phyloP scores from a whole-genome alignment of 2,797 vertebrate genomes.

The Ficedula albicollis region DNA sequence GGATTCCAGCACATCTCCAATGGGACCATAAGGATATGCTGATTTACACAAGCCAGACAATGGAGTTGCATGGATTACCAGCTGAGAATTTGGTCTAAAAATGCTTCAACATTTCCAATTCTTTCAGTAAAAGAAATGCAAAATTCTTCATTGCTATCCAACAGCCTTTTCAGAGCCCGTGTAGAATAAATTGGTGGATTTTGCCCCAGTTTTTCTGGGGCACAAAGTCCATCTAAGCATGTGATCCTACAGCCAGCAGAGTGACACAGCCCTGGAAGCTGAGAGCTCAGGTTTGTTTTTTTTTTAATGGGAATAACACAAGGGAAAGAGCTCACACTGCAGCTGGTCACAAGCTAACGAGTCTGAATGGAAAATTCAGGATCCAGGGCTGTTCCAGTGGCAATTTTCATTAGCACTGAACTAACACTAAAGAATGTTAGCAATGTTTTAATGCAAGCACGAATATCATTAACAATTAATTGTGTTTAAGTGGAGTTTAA shows the following conservation, averaged over 20 bases:
- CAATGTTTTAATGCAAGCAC: not conserved
- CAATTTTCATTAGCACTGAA: not conserved
- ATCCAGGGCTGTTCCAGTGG: not conserved
- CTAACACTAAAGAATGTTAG: not conserved
- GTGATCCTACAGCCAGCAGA: not conserved
- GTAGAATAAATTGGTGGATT: not conserved
- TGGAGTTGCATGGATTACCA: not conserved
- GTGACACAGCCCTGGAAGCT: not conserved
- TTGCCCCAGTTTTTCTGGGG: not conserved
- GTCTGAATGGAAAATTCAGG: not conserved
- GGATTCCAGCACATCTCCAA: not conserved
- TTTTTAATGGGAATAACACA: not conserved
- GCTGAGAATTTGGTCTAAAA: not conserved
- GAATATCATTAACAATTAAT: conserved; percentile 42
- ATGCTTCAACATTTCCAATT: not conserved
- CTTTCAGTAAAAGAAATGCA: not conserved
- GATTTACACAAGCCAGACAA: not conserved
- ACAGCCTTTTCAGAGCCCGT: not conserved
- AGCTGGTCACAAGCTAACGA: not conserved
- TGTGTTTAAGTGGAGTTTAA: conserved; percentile 3
- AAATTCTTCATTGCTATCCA: not conserved
- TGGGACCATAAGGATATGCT: not conserved
- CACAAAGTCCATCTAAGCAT: not conserved
- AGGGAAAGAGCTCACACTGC: not conserved
- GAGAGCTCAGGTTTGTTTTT: not conserved